Percentiles rank a stretch among this genome's conserved stretches.
Evolutionary conservation across 2,797 vertebrate genomes (phyloP).

Genomic region (Sitta carolinensis): DNA sequence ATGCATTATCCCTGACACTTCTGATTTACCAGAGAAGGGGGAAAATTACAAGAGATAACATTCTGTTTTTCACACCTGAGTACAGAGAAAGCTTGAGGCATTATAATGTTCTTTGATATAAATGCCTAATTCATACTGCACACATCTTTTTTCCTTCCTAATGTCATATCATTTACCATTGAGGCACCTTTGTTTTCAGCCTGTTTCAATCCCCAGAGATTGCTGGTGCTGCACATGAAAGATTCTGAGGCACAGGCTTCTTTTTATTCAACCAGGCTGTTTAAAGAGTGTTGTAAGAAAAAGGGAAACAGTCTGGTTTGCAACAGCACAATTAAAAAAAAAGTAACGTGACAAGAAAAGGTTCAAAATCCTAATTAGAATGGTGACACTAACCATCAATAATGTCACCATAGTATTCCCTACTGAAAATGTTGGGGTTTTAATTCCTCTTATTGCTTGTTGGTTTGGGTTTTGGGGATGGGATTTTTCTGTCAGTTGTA

Average conservation of each 20-base stretch:
- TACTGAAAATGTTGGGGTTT: not conserved
- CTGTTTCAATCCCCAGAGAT: not conserved
- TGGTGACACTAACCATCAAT: not conserved
- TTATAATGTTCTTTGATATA: not conserved
- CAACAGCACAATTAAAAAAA: not conserved
- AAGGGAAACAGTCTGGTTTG: not conserved
- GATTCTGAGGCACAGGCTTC: not conserved
- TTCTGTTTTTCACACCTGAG: slow-evolving; percentile 36
- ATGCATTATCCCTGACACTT: slow-evolving; percentile 9
- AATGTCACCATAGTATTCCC: not conserved
- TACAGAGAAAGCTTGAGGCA: not conserved
- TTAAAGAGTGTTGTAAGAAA: not conserved
- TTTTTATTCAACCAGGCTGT: not conserved
- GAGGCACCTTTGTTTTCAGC: not conserved
- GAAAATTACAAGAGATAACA: slow-evolving; percentile 22
- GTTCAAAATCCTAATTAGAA: not conserved
- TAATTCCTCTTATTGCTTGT: not conserved
- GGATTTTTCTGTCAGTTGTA: not conserved
- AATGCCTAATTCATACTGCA: not conserved
- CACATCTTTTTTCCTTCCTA: not conserved
- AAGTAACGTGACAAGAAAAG: not conserved
- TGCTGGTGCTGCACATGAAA: not conserved
- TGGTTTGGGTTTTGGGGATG: not conserved
- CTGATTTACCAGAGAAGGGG: slow-evolving; percentile 18
- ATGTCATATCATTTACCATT: not conserved